phyloP scores from a whole-genome alignment of 2,113 vertebrate genomes.

The Corythornis cristatus region DNA sequence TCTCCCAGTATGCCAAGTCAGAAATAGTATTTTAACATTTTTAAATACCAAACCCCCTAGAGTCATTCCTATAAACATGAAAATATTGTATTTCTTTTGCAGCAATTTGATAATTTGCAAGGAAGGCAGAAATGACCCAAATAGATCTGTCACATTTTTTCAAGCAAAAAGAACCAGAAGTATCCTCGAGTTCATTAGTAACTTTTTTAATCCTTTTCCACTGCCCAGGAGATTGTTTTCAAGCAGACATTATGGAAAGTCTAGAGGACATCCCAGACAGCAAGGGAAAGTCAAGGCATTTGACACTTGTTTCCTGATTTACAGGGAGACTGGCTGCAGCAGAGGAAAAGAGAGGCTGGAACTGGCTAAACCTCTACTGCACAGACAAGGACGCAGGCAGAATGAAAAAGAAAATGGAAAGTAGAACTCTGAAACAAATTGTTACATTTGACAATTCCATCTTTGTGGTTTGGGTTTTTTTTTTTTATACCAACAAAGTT shows the following conservation, averaged over 20 bases:
- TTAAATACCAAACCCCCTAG: neutral
- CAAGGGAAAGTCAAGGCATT: neutral
- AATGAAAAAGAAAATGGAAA: neutral
- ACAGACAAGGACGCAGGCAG: neutral
- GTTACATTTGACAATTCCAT: neutral
- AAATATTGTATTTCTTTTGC: constrained; percentile 10
- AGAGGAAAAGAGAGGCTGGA: neutral
- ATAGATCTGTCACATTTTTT: neutral
- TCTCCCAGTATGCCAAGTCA: neutral
- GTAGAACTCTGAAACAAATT: neutral
- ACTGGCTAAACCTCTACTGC: neutral
- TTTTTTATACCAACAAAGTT: neutral
- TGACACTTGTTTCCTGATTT: neutral
- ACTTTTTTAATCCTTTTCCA: neutral
- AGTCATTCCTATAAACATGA: neutral
- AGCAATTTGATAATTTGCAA: neutral
- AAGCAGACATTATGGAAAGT: neutral
- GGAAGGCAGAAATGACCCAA: neutral
- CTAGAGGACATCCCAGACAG: neutral
- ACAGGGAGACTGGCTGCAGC: neutral
- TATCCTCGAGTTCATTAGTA: neutral
- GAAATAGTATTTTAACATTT: constrained; percentile 26
- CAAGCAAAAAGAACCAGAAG: neutral
- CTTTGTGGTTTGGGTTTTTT: neutral
- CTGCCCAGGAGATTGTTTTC: neutral